Percentiles rank a stretch among this genome's conserved stretches.
Conservation (phyloP, 1,140 invertebrate genomes). For the Euura saliciscinereae region DNA sequence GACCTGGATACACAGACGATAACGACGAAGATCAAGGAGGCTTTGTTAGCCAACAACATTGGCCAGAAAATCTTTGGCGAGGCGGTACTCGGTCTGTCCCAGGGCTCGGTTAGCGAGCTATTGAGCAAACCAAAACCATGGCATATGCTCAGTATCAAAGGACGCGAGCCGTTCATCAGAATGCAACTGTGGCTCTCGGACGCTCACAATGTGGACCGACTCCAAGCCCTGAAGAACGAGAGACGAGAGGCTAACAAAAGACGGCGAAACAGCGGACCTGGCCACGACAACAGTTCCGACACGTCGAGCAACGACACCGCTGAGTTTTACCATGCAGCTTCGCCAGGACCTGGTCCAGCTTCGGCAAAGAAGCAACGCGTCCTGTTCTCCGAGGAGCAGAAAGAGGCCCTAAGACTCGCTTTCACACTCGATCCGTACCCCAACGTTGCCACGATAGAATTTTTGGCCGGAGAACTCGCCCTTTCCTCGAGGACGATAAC, state of each 20-base stretch:
- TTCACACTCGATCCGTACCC: slow-evolving; percentile 97
- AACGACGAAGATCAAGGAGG: slow-evolving; percentile 97
- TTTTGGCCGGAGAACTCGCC: slow-evolving; percentile 87
- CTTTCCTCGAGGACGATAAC: slow-evolving; percentile 96
- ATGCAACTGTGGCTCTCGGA: slow-evolving; percentile 98
- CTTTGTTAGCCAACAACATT: slow-evolving; percentile 94
- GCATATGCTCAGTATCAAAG: slow-evolving; percentile 99
- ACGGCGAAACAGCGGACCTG: slow-evolving; percentile 76
- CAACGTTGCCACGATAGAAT: slow-evolving; percentile 93
- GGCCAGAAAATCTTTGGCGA: slow-evolving; percentile 99
- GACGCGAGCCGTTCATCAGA: slow-evolving; percentile 95
- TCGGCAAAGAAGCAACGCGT: slow-evolving; percentile 91
- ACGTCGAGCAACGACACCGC: slow-evolving; percentile 87
- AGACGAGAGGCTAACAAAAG: slow-evolving; percentile 88
- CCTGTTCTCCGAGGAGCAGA: slow-evolving; percentile 97
- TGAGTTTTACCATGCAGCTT: slow-evolving; percentile 87
- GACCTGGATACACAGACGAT: slow-evolving; percentile 96
- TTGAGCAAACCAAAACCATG: slow-evolving; percentile 98
- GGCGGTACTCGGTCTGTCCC: slow-evolving; percentile 92
- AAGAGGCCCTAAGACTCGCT: slow-evolving; percentile 91
- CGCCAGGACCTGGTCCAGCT: slow-evolving; percentile 74
- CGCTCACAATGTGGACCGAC: slow-evolving; percentile 87
- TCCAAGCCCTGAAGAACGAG: slow-evolving; percentile 88
- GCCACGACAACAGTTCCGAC: slow-evolving; percentile 85
- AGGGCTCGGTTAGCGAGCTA: slow-evolving; percentile 96